A percentile compares a stretch with the other conserved stretches of the same genome.
phyloP scores from a whole-genome alignment of 2,797 vertebrate species.

The Lepilemur septentrionalis region DNA sequence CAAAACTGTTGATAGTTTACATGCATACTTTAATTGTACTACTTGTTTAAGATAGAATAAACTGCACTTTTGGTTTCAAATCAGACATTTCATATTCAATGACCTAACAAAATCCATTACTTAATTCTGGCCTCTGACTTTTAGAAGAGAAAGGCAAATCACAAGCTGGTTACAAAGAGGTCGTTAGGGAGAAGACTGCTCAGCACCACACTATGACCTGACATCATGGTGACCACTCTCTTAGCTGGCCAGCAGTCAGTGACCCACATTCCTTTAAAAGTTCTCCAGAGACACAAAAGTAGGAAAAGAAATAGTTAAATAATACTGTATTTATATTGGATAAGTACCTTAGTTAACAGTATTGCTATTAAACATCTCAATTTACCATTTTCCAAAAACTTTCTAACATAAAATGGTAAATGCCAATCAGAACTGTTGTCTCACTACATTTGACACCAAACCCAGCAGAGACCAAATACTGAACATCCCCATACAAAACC shows the following conservation, averaged over 20 bases:
- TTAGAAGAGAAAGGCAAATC: neutral
- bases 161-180: neutral
- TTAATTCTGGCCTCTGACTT: neutral
- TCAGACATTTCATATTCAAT: no score
- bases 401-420: neutral
- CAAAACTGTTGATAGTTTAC: no score
- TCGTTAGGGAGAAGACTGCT: no score
- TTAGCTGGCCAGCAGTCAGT: neutral
- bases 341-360: neutral
- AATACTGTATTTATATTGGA: neutral
- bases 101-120: neutral
- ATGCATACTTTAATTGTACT: no score
- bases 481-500: neutral
- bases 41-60: no score
- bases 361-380: neutral
- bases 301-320: neutral
- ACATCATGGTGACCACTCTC: neutral
- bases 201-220: no score
- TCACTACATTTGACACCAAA: neutral
- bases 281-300: neutral
- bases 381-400: neutral
- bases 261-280: neutral
- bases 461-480: neutral
- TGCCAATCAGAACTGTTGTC: neutral
- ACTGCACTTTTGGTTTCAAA: no score